These are phyloP conservation scores for Myocastor coypus DNA, from an alignment of 2,113 vertebrate genomes.

Conservation along the genomic window DNA sequence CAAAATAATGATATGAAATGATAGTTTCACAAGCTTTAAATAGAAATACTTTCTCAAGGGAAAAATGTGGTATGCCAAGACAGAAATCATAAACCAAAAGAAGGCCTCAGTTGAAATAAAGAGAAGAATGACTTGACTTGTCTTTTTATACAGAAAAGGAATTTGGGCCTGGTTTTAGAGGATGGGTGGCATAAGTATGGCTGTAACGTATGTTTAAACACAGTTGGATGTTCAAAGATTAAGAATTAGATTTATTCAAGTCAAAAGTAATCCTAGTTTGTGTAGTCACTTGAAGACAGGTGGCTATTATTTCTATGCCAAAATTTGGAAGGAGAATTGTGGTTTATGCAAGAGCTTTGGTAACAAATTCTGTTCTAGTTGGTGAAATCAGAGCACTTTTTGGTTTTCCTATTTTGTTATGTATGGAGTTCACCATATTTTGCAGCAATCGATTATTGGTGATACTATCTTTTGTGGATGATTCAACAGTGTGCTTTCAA, in stretches of 20 bases:
- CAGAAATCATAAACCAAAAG: conserved; percentile 2
- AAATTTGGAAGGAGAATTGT: not conserved
- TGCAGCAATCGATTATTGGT: not conserved
- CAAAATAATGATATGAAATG: not conserved
- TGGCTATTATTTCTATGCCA: not conserved
- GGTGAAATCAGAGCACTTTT: not conserved
- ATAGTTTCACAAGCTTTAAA: not conserved
- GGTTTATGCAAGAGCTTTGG: not conserved
- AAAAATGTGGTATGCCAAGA: not conserved
- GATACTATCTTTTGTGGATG: not conserved
- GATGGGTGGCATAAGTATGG: not conserved
- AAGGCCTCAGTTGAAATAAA: not conserved
- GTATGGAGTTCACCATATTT: not conserved
- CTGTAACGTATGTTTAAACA: not conserved
- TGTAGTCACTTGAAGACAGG: not conserved
- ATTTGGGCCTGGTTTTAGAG: not conserved
- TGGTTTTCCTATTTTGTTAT: not conserved
- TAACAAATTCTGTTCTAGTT: not conserved
- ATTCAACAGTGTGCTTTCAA: not conserved
- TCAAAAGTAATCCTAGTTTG: not conserved
- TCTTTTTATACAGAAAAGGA: not conserved
- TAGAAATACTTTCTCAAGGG: not conserved
- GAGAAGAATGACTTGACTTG: not conserved
- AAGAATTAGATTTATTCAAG: conserved; percentile 5
- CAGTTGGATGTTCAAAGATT: not conserved